Percentiles rank a stretch among this genome's conserved stretches.
Conservation (phyloP, 2,797 vertebrate species). For the Hoplostethus mediterraneus region DNA sequence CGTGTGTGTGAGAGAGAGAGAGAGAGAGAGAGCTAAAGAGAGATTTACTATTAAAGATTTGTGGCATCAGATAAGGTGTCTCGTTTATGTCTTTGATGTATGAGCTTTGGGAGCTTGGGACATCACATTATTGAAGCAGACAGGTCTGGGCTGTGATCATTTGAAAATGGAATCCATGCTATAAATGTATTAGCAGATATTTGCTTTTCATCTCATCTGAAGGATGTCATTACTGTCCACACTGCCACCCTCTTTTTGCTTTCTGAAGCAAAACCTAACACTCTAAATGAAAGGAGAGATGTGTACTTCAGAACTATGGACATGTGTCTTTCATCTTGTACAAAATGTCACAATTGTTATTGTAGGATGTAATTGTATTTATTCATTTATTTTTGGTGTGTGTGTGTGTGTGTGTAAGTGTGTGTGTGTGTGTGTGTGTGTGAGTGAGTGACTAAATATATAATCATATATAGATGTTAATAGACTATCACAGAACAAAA, state of each 20-base stretch:
- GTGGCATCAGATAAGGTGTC: constrained; percentile 29
- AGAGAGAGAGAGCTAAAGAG: too few relatives aligned
- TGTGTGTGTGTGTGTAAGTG: not conserved
- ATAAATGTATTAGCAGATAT: constrained; percentile 42
- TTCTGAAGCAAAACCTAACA: not conserved
- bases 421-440: not conserved
- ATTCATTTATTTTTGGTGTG: not conserved
- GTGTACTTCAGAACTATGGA: not conserved
- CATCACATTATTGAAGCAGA: constrained; percentile 47
- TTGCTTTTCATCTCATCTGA: constrained; percentile 32
- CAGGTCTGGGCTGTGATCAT: constrained; percentile 35
- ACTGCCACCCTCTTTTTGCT: not conserved
- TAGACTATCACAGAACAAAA: not conserved
- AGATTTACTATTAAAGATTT: constrained; percentile 26
- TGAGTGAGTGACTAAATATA: not conserved
- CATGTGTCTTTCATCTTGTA: not conserved
- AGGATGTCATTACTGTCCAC: constrained; percentile 23
- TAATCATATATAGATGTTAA: too few relatives aligned
- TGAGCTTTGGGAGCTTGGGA: constrained; percentile 59
- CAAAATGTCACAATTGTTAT: too few relatives aligned
- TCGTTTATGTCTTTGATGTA: constrained; percentile 60
- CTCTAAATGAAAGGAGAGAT: too few relatives aligned
- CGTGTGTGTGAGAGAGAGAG: constrained; percentile 5
- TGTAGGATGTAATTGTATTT: not conserved
- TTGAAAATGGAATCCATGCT: constrained; percentile 22